Evolutionary conservation across 2,888 invertebrate species (phyloP).

Genomic region (Argyresthia goedartella): DNA sequence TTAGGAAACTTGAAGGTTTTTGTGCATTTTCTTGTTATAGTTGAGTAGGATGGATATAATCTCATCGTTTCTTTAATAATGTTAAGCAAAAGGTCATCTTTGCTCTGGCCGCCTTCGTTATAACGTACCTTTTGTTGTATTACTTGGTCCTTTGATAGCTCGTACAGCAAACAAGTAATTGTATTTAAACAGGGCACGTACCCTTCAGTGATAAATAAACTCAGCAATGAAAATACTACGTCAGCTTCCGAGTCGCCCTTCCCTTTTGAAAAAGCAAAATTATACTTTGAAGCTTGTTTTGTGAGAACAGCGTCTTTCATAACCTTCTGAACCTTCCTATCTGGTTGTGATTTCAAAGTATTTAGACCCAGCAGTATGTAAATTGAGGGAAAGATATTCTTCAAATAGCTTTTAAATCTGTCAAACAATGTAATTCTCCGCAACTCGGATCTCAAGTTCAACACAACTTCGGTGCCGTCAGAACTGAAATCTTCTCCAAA

Average conservation of each 20-base stretch:
- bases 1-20: slow-evolving; percentile 45
- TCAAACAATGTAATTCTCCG: slow-evolving; percentile 33
- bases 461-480: slow-evolving; percentile 30
- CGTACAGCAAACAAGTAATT: slow-evolving; percentile 41
- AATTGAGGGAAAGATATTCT: slow-evolving; percentile 52
- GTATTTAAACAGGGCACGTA: slow-evolving; percentile 46
- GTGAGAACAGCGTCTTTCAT: slow-evolving; percentile 35
- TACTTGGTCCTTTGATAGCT: slow-evolving; percentile 37
- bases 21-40: slow-evolving; percentile 46
- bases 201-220: slow-evolving; percentile 50
- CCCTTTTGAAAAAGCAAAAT: slow-evolving; percentile 30
- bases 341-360: slow-evolving; percentile 30
- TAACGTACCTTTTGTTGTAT: slow-evolving; percentile 40
- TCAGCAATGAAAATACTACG: slow-evolving; percentile 36
- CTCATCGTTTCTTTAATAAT: slow-evolving; percentile 52
- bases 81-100: slow-evolving; percentile 38
- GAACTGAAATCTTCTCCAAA: slow-evolving; percentile 29
- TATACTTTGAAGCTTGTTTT: slow-evolving; percentile 28
- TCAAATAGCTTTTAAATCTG: slow-evolving; percentile 49
- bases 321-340: slow-evolving; percentile 25
- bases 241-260: slow-evolving; percentile 28
- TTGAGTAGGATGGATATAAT: slow-evolving; percentile 48
- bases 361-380: slow-evolving; percentile 39
- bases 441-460: slow-evolving; percentile 31
- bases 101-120: slow-evolving; percentile 15